A percentile compares a stretch with the other conserved stretches of the same genome.
phyloP scores from a whole-genome alignment of 2,797 vertebrate genomes.

The Gallinago nigripennis region DNA sequence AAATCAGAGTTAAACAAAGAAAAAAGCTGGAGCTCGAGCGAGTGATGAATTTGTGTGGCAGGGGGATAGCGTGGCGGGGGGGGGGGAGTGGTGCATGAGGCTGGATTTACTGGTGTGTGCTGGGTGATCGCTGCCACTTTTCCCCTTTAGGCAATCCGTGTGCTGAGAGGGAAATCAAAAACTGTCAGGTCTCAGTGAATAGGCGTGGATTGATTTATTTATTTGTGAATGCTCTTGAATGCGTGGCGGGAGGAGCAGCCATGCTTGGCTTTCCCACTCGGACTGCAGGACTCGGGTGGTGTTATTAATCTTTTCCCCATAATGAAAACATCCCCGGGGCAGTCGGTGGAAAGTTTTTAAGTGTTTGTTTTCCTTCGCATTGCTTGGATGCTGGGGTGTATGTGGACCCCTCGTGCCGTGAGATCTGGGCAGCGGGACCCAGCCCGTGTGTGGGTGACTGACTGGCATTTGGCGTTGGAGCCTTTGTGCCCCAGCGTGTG shows the following conservation, averaged over 20 bases:
- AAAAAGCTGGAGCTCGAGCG: background rate
- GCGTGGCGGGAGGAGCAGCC: background rate
- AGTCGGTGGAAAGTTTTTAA: background rate
- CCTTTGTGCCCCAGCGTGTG: background rate
- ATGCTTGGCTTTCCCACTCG: background rate
- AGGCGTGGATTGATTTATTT: background rate
- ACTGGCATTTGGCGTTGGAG: background rate
- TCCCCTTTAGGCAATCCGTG: background rate
- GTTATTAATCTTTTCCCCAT: background rate
- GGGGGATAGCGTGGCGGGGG: background rate
- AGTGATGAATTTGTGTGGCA: background rate
- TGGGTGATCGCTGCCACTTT: background rate
- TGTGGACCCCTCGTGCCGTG: background rate
- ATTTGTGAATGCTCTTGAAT: background rate
- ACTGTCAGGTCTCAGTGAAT: background rate
- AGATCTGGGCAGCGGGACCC: background rate
- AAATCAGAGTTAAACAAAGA: background rate
- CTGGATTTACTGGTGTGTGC: background rate
- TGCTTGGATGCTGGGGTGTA: background rate
- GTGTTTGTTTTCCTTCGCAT: background rate
- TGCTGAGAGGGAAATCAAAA: background rate
- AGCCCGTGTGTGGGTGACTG: background rate
- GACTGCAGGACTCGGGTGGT: background rate
- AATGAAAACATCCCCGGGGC: background rate
- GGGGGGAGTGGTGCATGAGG: background rate